Percentiles rank a stretch among this genome's conserved stretches.
Evolutionary conservation across 2,888 invertebrate species (phyloP).

Genomic region (Trichacis sp.): DNA sequence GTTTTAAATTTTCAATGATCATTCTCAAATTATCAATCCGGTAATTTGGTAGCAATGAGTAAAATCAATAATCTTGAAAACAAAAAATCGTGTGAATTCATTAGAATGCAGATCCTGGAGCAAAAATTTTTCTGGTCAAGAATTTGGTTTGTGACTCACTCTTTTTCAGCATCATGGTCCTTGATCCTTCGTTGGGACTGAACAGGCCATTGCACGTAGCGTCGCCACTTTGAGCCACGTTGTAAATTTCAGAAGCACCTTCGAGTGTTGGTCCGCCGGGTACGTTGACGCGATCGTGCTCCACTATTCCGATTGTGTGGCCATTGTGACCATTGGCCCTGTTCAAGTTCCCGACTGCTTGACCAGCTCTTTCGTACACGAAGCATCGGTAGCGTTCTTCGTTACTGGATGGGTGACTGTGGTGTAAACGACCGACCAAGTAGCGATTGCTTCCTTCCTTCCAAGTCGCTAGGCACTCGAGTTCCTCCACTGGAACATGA

Average conservation of each 20-base stretch:
- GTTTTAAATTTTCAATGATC: too few species aligned
- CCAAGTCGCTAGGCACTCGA: slow-evolving; percentile 93
- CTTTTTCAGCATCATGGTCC: slow-evolving; percentile 85
- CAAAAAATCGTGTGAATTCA: too few species aligned
- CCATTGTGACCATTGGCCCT: slow-evolving; percentile 47
- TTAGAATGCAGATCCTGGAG: too few species aligned
- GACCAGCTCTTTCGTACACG: slow-evolving; percentile 86
- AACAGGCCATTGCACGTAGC: slow-evolving; percentile 94
- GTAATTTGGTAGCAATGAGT: too few species aligned
- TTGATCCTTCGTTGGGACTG: slow-evolving; percentile 88
- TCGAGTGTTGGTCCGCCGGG: slow-evolving; percentile 57
- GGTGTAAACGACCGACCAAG: slow-evolving; percentile 89
- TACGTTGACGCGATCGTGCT: slow-evolving; percentile 58
- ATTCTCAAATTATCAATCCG: too few species aligned
- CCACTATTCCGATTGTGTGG: slow-evolving; percentile 55
- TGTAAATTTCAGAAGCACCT: slow-evolving; percentile 71
- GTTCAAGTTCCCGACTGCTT: slow-evolving; percentile 57
- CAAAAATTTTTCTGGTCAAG: too few species aligned
- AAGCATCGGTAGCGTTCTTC: slow-evolving; percentile 96
- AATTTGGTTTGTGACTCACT: too few species aligned
- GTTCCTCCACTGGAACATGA: slow-evolving; percentile 84
- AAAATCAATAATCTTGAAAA: too few species aligned
- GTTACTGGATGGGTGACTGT: slow-evolving; percentile 89
- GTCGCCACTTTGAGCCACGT: slow-evolving; percentile 91
- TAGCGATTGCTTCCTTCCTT: slow-evolving; percentile 93